phyloP scores from a whole-genome alignment of 2,888 invertebrate species.

The Abscondita cerata region DNA sequence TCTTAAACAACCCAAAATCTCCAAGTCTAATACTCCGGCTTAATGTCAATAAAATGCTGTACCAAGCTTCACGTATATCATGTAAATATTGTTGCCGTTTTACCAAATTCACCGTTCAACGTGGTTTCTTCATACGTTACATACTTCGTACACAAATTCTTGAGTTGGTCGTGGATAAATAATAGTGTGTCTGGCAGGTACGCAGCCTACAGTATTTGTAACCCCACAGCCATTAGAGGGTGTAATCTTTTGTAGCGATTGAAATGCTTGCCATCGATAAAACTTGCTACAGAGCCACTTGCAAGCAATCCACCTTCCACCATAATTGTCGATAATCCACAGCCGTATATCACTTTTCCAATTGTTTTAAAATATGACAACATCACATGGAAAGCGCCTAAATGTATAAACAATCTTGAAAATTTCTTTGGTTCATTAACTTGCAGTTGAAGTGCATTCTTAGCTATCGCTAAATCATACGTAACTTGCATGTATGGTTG shows the following conservation, averaged over 20 bases:
- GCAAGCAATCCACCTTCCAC: background rate
- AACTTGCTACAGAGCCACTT: background rate
- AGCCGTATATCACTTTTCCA: background rate
- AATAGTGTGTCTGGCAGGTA: no score
- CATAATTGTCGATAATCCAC: background rate
- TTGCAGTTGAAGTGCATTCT: background rate
- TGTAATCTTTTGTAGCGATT: constrained; percentile 41
- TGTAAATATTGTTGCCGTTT: background rate
- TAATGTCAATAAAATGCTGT: background rate
- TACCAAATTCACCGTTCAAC: no score
- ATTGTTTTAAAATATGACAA: constrained; percentile 1
- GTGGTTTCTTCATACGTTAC: no score
- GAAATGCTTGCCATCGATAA: background rate
- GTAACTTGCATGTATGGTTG: constrained; percentile 21
- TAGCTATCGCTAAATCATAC: background rate
- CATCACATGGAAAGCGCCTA: constrained; percentile 1
- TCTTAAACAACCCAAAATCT: no score
- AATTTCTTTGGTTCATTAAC: background rate
- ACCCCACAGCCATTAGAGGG: constrained; percentile 25
- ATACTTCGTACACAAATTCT: no score
- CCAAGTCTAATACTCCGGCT: constrained; percentile 8
- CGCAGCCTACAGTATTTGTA: background rate
- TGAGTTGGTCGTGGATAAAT: background rate
- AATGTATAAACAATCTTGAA: background rate
- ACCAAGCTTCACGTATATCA: background rate